Evolutionary conservation across 1,140 invertebrate genomes (phyloP).

Genomic region (Epicauta chinensis): DNA sequence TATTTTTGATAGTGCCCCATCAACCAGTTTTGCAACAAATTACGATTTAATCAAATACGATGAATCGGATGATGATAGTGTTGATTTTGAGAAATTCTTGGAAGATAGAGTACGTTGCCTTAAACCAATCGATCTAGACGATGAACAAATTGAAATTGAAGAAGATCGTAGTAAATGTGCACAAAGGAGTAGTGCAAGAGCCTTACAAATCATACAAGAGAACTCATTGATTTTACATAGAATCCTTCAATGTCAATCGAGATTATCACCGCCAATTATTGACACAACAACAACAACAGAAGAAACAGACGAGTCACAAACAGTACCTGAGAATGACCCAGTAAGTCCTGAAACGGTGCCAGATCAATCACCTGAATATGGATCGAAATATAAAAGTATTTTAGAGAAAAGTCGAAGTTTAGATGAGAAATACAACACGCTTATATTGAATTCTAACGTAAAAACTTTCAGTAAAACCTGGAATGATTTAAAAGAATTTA

Average conservation of each 20-base stretch:
- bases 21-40: constrained; percentile 7
- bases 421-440: constrained; percentile 37
- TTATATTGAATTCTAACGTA: constrained; percentile 26
- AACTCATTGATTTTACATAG: constrained; percentile 72
- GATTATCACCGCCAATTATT: constrained; percentile 41
- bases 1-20: constrained; percentile 24
- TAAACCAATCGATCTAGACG: constrained; percentile 18
- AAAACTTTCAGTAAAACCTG: constrained; percentile 1
- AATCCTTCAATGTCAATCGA: constrained; percentile 59
- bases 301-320: neutral
- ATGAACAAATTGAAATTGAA: constrained; percentile 10
- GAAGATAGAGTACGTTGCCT: constrained; percentile 35
- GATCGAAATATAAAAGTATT: constrained; percentile 36
- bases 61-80: constrained; percentile 33
- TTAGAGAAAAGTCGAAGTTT: constrained; percentile 36
- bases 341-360: neutral
- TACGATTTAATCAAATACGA: too few species aligned
- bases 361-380: constrained; percentile 16
- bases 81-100: constrained; percentile 40
- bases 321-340: too few species aligned
- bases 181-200: constrained; percentile 61
- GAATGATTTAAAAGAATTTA: neutral
- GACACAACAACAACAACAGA: constrained; percentile 12
- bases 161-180: constrained; percentile 25
- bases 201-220: constrained; percentile 71